phyloP scores from a whole-genome alignment of 92 coral and sea anemone genomes.

The Blastomussa wellsi region DNA sequence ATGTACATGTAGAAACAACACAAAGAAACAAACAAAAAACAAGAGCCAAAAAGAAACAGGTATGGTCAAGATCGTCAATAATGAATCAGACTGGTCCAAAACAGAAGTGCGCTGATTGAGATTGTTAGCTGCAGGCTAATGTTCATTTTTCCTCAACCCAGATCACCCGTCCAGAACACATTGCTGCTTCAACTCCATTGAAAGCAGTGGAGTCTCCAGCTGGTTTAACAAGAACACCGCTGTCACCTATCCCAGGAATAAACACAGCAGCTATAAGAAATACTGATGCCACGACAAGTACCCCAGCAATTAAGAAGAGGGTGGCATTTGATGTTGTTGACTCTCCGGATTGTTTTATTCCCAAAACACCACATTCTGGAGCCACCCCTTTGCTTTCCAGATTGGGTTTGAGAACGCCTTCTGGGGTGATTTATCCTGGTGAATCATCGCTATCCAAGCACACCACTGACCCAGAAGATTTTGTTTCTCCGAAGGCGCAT shows the following conservation, averaged over 20 bases:
- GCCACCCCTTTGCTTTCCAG: conserved; percentile 22
- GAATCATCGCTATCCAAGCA: background rate
- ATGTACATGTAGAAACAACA: no score
- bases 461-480: background rate
- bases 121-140: background rate
- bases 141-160: background rate
- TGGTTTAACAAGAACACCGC: background rate
- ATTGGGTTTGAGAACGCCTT: conserved; percentile 5
- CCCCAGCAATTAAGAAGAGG: conserved; percentile 22
- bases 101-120: background rate
- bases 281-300: conserved; percentile 2
- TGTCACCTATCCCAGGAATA: conserved; percentile 20
- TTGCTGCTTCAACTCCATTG: conserved; percentile 11
- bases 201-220: conserved; percentile 1
- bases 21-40: no score
- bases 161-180: background rate
- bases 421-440: conserved; percentile 12
- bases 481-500: conserved; percentile 8
- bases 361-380: background rate
- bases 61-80: background rate
- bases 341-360: conserved; percentile 1
- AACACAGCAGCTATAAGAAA: background rate
- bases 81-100: background rate
- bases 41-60: no score
- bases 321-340: conserved; percentile 35